Base-by-base conservation (phyloP, 2,888 invertebrate genomes). In the Clistopyga incitator region DNA sequence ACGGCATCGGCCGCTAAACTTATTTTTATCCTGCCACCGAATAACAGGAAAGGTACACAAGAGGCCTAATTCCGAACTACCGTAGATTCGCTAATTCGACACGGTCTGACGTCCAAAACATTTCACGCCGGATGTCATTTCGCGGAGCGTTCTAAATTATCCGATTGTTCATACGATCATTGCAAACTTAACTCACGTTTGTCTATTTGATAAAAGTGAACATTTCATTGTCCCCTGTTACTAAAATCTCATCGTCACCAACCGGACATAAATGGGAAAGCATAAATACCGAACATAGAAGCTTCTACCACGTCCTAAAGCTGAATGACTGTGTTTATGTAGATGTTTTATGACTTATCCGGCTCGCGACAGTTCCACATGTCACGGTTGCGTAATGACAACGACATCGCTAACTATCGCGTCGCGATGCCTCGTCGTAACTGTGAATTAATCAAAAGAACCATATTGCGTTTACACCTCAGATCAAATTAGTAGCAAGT, bases 361-460 rank as follows among this genome's bases (percentile, higher is more conserved):
- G 18, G 8, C 8, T 34, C 38, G 18, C 61, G 18, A 34, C 18
- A 8, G 34, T 59, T 59, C 47, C 2, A 45, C 25, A 18, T 59
- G 56, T 29, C 11, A 18, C 72, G 59, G 47, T 47, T 59, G 25
- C 72, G 72, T 45, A 47, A 72, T 47, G 25, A 59, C 3, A 72
- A 72, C 59, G 45, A 59, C 18, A 42, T 23, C 23, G 38, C 6
- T 23, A 59, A 29, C 72, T 45, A 59, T 59, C 15, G 59, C 38
- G 68, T 52, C 18, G 15, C 18, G n/a, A 23, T 8, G 20, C 23
- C 15, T 29, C 50, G 25, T 18, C 11, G 4, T 13, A 47, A 34
- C 34, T 38, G 23, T 54, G 15, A 3, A 47, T 18, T 56, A 45
- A 56, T 38, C 56, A 56, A 23, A 71, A 71, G 56, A 56, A 42